Base-by-base conservation (phyloP, 2,113 vertebrate species). In the Actinemys pallida region DNA sequence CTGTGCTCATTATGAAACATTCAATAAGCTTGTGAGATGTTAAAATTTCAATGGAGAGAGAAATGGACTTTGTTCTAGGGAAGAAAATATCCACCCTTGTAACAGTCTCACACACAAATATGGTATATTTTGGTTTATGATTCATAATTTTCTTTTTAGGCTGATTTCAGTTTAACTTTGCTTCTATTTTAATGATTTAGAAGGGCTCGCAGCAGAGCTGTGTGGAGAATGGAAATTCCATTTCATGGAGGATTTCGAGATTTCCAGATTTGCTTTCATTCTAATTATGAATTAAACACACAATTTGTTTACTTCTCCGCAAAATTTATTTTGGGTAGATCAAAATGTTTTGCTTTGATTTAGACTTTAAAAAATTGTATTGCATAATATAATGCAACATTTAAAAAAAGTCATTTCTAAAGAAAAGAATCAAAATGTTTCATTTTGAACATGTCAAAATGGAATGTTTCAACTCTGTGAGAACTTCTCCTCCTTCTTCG, bases 131-230 rank as follows among this genome's bases (percentile, higher is more conserved):
- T 62, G 29, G 5, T 62, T 62, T 62, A 62, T 31, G 31, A 62
- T 62, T 62, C 13, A 16, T 62, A 62, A 31, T 62, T 62, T 31
- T 35, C 29, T 35, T 88, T 94, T 83, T 82, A 47, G 65, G 47
- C 3, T 2, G 65, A 89, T 95, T 93, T 96, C 47, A 94, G 31
- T n/a, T 88, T 92, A 19, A 84, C 75, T 20, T 79, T 87, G 31
- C 79, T 88, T 20, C 75, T 54, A 24, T 19, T 83, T 62, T 35
- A 62, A 35, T 62, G 59, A 17, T 62, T 62, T 62, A 35, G 13
- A 62, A 62, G 12, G 29, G 29, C 27, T 62, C 6, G 14, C 29
- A 75, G 39, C 20, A 75, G 10, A 75, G 69, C 8, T 72, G 39
- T 39, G n/a, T 72, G 69, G 69, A 75, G 69, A 75, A 75, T 6